These are phyloP conservation scores for Acrossocheilus wenchowensis DNA, from an alignment of 2,797 vertebrate species.

Conservation along the genomic window DNA sequence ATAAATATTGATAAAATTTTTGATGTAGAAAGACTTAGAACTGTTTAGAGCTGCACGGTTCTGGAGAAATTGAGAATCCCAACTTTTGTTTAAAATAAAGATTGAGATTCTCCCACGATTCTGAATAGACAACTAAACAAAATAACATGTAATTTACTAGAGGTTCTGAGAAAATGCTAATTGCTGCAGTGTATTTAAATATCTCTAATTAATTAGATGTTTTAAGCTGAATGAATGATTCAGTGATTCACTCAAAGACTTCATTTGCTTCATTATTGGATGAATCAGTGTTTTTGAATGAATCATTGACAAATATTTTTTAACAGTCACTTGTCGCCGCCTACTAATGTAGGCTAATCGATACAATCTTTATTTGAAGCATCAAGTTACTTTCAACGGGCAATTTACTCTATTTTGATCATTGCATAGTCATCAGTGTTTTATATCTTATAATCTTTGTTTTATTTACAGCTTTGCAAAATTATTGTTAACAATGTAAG, in stretches of 20 bases:
- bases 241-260: too few species aligned
- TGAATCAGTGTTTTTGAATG: neutral
- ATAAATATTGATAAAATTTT: neutral
- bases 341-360: neutral
- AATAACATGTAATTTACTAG: neutral
- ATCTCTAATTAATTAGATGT: too few species aligned
- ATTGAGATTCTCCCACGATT: neutral
- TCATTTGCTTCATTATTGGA: neutral
- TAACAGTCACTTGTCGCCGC: neutral
- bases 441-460: neutral
- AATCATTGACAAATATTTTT: neutral
- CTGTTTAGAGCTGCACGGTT: neutral
- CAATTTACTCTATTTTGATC: neutral
- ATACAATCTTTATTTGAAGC: neutral
- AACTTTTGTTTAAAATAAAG: neutral
- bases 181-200: too few species aligned
- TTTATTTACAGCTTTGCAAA: neutral
- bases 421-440: neutral
- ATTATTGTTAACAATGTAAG: neutral
- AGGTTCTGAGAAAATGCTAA: neutral
- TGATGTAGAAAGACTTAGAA: neutral
- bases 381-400: neutral
- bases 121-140: neutral
- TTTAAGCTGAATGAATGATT: too few species aligned
- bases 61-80: neutral